Evolutionary conservation across 2,888 invertebrate genomes (phyloP), one percentile per base, ranked within the genome.

Genomic region (Diadromus collaris): DNA sequence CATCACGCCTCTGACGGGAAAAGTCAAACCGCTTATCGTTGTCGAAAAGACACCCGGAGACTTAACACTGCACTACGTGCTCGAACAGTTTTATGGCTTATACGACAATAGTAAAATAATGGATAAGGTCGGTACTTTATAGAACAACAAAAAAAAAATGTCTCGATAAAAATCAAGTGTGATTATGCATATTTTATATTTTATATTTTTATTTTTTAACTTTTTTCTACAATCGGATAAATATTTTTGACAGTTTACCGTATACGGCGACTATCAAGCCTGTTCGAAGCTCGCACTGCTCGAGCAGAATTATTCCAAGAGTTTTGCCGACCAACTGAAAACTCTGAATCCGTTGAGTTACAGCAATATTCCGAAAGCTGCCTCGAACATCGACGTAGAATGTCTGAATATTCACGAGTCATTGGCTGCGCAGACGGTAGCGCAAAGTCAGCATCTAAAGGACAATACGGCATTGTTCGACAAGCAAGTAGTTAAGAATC

Each of bases 221-320:
- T 48, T 19, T 48, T 6, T 21, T n/a, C n/a, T n/a, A n/a, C n/a
- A n/a, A n/a, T n/a, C n/a, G n/a, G n/a, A n/a, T n/a, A n/a, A n/a
- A 44, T 72, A 38, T 63, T 48, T 41, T 21, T 9, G 16, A 5
- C 83, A 92, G 91, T 91, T 92, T 76, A 67, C 90, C 5, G 90
- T 91, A 76, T 82, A 91, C 54, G 89, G 89, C 65, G 92, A 92
- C 81, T 91, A 90, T 82, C 91, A 92, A 85, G 92, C 91, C 9
- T 91, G 91, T 38, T 90, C 92, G 2, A 91, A 92, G 82, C 82
- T 92, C 32, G 90, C 91, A 29, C 85, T 91, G 19, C 84, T 92
- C 63, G 91, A 91, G 29, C 89, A 90, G 54, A 90, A 91, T 77
- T 89, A 91, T 76, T 88, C 89, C 24, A 87, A 89, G 16, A 91